A percentile compares a stretch with the other conserved stretches of the same genome.
These are phyloP conservation scores for Coecobrya sp. DNA, from an alignment of 2,888 invertebrate genomes.

Conservation along the genomic window DNA sequence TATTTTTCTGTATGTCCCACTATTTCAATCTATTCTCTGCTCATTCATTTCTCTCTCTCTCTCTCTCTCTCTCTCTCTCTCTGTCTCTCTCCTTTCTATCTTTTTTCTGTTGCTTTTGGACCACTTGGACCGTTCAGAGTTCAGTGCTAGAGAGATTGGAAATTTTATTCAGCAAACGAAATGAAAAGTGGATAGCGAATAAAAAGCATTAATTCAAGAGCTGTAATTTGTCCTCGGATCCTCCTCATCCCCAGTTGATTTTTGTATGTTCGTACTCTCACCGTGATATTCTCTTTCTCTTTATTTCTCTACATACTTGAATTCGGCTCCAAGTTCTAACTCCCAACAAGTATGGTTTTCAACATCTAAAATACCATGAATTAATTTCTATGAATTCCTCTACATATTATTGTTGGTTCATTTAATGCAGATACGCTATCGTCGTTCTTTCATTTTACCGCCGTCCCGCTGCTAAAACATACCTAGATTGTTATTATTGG, in stretches of 20 bases:
- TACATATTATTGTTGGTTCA: background rate
- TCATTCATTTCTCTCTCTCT: background rate
- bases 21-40: slow-evolving; percentile 27
- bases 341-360: slow-evolving; percentile 17
- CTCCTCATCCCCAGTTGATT: slow-evolving; percentile 32
- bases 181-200: slow-evolving; percentile 44
- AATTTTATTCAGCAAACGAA: background rate
- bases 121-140: background rate
- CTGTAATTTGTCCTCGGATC: slow-evolving; percentile 61
- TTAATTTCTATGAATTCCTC: background rate
- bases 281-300: background rate
- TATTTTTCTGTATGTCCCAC: slow-evolving; percentile 49
- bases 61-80: background rate
- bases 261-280: background rate
- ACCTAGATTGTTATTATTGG: background rate
- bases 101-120: background rate
- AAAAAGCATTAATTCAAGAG: slow-evolving; percentile 68
- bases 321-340: background rate
- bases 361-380: background rate
- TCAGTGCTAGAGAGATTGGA: background rate
- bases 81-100: no score
- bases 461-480: background rate
- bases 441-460: background rate
- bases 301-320: background rate
- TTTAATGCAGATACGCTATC: background rate